These are phyloP conservation scores for Orthosia gracilis DNA, from an alignment of 2,888 invertebrate species.

Conservation along the genomic window DNA sequence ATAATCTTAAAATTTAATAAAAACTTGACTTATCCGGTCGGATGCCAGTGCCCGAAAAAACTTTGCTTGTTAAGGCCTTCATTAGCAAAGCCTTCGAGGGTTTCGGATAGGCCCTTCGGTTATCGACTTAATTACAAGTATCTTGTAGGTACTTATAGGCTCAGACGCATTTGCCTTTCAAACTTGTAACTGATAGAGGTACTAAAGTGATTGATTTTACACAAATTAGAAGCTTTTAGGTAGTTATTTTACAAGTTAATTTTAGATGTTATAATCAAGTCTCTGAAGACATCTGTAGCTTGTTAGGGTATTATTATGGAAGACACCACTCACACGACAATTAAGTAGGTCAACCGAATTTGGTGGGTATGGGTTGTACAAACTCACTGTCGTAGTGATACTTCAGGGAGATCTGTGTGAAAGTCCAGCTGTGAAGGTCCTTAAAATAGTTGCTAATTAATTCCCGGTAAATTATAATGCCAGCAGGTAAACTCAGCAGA, in stretches of 20 bases:
- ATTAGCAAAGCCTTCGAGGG: conserved; percentile 75
- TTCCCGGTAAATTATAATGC: background rate
- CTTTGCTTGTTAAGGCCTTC: conserved; percentile 77
- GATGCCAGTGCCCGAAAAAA: conserved; percentile 68
- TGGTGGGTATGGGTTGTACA: background rate
- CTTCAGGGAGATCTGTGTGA: background rate
- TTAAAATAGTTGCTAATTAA: background rate
- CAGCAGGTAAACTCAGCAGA: background rate
- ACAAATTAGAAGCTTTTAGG: conserved; percentile 36
- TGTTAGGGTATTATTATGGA: background rate
- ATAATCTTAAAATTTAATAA: conserved; percentile 66
- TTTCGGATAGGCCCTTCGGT: conserved; percentile 69
- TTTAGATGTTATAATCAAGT: background rate
- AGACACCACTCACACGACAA: background rate
- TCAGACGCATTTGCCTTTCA: conserved; percentile 54
- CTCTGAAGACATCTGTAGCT: background rate
- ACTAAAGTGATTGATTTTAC: conserved; percentile 55
- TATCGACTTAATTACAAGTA: conserved; percentile 73
- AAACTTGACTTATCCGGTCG: conserved; percentile 69
- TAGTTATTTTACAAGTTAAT: conserved; percentile 24
- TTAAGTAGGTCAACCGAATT: background rate
- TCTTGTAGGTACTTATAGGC: conserved; percentile 60
- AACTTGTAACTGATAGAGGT: conserved; percentile 43
- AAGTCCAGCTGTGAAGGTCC: no score
- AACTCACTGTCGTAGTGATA: background rate